phyloP scores from a whole-genome alignment of 2,797 vertebrate species.

The Sarcoramphus papa region DNA sequence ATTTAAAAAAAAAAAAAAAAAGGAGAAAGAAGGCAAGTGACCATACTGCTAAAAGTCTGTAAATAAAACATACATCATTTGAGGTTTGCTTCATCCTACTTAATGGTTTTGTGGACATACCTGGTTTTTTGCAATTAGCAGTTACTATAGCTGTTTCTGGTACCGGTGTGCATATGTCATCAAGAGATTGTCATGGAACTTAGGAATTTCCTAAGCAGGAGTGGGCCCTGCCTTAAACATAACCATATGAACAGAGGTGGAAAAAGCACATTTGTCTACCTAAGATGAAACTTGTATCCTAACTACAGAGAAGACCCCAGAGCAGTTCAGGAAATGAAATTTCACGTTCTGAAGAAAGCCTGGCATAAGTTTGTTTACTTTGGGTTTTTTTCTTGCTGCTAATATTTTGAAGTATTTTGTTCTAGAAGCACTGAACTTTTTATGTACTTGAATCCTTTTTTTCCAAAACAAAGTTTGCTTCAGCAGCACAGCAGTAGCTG shows the following conservation, averaged over 20 bases:
- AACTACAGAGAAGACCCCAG: not conserved
- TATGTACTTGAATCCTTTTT: not conserved
- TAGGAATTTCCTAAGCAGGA: not conserved
- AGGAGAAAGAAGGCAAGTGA: not conserved
- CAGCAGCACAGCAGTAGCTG: not conserved
- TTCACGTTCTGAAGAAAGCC: not conserved
- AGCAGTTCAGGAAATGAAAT: not conserved
- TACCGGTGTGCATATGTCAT: not conserved
- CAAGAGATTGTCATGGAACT: not conserved
- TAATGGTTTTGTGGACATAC: not conserved
- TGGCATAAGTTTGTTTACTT: not conserved
- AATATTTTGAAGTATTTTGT: not conserved
- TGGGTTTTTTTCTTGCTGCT: not conserved
- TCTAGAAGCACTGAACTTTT: not conserved
- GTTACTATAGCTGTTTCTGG: not conserved
- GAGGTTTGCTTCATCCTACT: not conserved
- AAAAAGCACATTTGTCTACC: not conserved
- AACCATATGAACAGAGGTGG: not conserved
- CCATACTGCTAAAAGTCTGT: not conserved
- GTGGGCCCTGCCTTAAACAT: not conserved
- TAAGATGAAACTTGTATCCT: not conserved
- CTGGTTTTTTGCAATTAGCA: accelerated
- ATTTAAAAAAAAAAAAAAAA: not conserved
- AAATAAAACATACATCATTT: not conserved
- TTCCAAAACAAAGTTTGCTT: not conserved